Base-by-base conservation (phyloP, 2,888 invertebrate species). In the Eledona agricola region DNA sequence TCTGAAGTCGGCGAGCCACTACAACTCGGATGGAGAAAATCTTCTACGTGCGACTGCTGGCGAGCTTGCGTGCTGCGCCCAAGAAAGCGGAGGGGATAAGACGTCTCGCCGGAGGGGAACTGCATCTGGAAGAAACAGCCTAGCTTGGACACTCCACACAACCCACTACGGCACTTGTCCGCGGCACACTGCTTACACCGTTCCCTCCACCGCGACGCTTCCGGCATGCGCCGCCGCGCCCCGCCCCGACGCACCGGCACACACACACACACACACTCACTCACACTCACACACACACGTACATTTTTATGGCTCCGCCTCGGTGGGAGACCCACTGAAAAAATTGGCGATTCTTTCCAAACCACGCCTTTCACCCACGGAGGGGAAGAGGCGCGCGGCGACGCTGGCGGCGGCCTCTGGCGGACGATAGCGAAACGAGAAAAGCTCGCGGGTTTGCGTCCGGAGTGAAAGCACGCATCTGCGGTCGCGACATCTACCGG, bases 301-400 rank as follows among this genome's bases (percentile, higher is more conserved):
- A 66, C 70, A 68, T 72, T 72, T 72, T 72, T 72, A 68, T 69
- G 72, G 72, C 74, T 71, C 73, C 74, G 73, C 74, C 74, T 73
- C 63, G 62, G 59, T 57, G 62, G 62, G 62, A 66, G 63, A 60
- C 62, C 65, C 67, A 66, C 64, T 63, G 64, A 67, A 73, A 74
- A 74, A 72, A 66, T 66, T 68, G 34, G 62, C 65, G 61, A 68
- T 67, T 63, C 66, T 69, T 64, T 58, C 55, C 52, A 54, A 64
- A 63, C 70, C 71, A 70, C 71, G 69, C 71, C 71, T 66, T 64
- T 60, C 46, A 37, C 20, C 35, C 15, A 35, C 38, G 37, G 58
- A 59, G 57, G 55, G 63, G 64, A 54, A 49, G 47, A 46, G 20
- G 42, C 19, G 25, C 5, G 23, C 23, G 32, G 1, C 11, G 32